phyloP scores from a whole-genome alignment of 2,888 invertebrate species.

The Nesidiocoris tenuis region DNA sequence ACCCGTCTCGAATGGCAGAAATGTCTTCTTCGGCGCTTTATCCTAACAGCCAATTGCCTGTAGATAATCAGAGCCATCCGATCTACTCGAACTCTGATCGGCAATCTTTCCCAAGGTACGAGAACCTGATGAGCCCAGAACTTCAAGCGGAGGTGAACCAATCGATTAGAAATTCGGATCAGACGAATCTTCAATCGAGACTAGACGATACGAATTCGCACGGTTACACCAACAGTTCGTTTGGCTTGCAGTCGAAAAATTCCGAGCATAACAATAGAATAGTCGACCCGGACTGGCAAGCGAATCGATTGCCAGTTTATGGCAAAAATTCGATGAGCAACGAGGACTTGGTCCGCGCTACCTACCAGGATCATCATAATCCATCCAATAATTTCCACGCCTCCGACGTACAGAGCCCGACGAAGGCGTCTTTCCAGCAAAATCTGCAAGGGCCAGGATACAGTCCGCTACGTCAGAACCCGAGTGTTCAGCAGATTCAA shows the following conservation, averaged over 20 bases:
- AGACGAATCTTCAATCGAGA: constrained; percentile 6
- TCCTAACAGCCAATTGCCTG: constrained; percentile 2
- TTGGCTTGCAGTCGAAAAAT: neutral
- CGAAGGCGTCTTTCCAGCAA: neutral
- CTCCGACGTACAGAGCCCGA: neutral
- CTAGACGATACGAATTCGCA: constrained; percentile 22
- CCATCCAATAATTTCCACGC: neutral
- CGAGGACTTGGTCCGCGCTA: neutral
- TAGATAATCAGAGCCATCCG: neutral
- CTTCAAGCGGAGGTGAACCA: neutral
- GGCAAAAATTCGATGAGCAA: neutral
- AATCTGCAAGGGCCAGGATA: neutral
- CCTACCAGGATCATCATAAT: constrained; percentile 19
- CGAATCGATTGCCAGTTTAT: constrained; percentile 1
- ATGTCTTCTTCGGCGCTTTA: neutral
- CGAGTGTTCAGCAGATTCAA: neutral
- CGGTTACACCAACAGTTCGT: constrained; percentile 27
- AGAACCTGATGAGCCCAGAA: constrained; percentile 15
- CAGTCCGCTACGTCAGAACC: neutral
- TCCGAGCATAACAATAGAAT: constrained; percentile 5
- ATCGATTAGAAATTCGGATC: neutral
- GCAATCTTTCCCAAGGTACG: constrained; percentile 16
- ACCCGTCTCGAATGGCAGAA: neutral
- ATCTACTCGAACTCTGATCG: constrained; percentile 8
- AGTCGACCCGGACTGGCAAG: constrained; percentile 21